phyloP scores from a whole-genome alignment of 2,888 invertebrate genomes.

The Eurytoma adleriae region DNA sequence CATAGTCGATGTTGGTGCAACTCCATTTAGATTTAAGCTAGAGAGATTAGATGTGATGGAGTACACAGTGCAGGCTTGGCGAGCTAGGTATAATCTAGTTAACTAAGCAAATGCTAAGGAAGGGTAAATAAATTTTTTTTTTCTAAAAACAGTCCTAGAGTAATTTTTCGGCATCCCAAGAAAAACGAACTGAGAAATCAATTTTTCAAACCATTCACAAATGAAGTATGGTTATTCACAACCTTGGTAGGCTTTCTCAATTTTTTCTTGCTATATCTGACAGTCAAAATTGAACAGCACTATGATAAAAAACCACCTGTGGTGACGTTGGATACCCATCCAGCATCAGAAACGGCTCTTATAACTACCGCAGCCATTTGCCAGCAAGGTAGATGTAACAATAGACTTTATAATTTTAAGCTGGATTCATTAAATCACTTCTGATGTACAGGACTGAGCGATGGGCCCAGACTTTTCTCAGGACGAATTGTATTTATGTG shows the following conservation, averaged over 20 bases:
- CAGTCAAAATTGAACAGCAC: conserved; percentile 61
- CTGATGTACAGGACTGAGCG: conserved; percentile 73
- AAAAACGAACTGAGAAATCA: conserved; percentile 80
- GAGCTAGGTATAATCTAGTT: conserved; percentile 77
- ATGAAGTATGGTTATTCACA: conserved; percentile 79
- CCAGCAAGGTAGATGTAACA: conserved; percentile 73
- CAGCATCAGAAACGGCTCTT: conserved; percentile 67
- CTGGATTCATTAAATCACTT: neutral
- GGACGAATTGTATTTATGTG: conserved; percentile 68
- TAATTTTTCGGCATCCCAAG: conserved; percentile 84
- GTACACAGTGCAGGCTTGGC: conserved; percentile 81
- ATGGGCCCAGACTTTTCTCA: conserved; percentile 76
- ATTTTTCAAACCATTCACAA: conserved; percentile 81
- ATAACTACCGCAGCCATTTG: conserved; percentile 76
- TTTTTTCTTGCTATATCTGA: conserved; percentile 62
- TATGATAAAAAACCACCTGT: conserved; percentile 28
- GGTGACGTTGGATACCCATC: conserved; percentile 45
- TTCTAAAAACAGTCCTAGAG: conserved; percentile 76
- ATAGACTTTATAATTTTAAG: neutral
- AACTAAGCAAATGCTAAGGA: neutral
- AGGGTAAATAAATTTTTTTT: neutral
- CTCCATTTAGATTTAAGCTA: conserved; percentile 81
- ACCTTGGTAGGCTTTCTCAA: conserved; percentile 69
- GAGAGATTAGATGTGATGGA: conserved; percentile 80
- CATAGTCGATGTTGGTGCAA: conserved; percentile 81